A percentile compares a stretch with the other conserved stretches of the same genome.
Evolutionary conservation across 2,113 vertebrate species (phyloP).

Genomic region (Alligator mississippiensis): DNA sequence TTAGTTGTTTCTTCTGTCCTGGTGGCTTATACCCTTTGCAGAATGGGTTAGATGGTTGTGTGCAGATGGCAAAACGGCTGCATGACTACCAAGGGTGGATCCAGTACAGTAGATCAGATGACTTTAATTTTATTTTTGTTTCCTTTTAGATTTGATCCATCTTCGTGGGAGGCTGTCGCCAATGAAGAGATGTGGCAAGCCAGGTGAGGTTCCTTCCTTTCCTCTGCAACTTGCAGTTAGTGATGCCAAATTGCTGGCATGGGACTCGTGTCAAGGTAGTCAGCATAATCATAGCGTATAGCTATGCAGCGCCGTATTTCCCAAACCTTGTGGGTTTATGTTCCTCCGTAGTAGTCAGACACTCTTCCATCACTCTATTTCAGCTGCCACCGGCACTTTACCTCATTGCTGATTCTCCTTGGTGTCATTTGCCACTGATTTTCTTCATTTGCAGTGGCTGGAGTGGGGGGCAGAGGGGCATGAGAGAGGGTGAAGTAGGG

Average conservation of each 20-base stretch:
- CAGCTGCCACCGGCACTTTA: too few species aligned
- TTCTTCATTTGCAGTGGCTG: too few species aligned
- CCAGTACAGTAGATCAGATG: not conserved
- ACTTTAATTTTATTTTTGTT: constrained; percentile 37
- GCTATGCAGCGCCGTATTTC: not conserved
- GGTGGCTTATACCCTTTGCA: not conserved
- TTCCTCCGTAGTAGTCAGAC: too few species aligned
- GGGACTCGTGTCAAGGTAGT: not conserved
- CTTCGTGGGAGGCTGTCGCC: constrained; percentile 95
- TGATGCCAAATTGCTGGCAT: not conserved
- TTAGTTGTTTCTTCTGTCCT: not conserved
- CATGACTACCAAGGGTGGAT: too few species aligned
- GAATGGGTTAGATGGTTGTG: not conserved
- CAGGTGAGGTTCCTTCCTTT: constrained; percentile 82
- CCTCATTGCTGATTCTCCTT: too few species aligned
- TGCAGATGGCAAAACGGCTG: not conserved
- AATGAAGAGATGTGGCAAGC: constrained; percentile 99
- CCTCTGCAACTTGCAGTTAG: not conserved
- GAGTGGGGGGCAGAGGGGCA: too few species aligned
- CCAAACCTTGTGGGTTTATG: not conserved
- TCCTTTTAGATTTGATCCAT: constrained; percentile 85
- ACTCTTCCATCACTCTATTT: too few species aligned
- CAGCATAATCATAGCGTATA: not conserved
- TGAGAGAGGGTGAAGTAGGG: too few species aligned
- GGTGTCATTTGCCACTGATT: too few species aligned